Percentiles rank a stretch among this genome's conserved stretches.
Conservation (phyloP, 2,888 invertebrate species). For the Apotomis turbidana region DNA sequence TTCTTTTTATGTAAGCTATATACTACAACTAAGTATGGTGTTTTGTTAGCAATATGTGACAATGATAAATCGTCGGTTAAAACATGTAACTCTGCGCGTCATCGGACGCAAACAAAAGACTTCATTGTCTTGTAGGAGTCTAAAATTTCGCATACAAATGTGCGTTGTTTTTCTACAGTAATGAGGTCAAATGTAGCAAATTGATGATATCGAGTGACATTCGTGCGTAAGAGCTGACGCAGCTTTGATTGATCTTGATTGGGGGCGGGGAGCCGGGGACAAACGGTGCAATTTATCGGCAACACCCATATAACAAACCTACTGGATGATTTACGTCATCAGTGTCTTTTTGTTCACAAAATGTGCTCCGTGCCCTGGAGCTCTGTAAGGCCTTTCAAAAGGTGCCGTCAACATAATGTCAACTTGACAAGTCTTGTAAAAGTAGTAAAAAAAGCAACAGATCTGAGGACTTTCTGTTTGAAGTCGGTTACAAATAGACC, state of each 20-base stretch:
- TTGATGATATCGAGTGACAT: constrained; percentile 51
- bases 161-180: constrained; percentile 27
- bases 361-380: too few species aligned
- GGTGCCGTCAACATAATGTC: too few species aligned
- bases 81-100: constrained; percentile 20
- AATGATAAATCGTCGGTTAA: constrained; percentile 3
- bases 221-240: constrained; percentile 51
- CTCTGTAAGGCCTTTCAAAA: too few species aligned
- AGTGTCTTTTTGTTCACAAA: neutral
- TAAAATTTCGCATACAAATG: constrained; percentile 33
- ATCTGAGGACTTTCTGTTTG: too few species aligned
- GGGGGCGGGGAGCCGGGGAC: constrained; percentile 52
- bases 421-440: too few species aligned
- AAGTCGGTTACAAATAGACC: too few species aligned
- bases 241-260: constrained; percentile 62
- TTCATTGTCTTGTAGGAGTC: constrained; percentile 12
- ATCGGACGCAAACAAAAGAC: constrained; percentile 28
- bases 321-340: neutral
- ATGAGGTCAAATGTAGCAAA: constrained; percentile 51
- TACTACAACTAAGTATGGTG: neutral
- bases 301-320: neutral
- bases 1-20: too few species aligned
- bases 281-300: constrained; percentile 54
- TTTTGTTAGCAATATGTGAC: neutral
- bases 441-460: too few species aligned